Evolutionary conservation across 2,888 invertebrate genomes (phyloP).

Genomic region (Phengaris arion): DNA sequence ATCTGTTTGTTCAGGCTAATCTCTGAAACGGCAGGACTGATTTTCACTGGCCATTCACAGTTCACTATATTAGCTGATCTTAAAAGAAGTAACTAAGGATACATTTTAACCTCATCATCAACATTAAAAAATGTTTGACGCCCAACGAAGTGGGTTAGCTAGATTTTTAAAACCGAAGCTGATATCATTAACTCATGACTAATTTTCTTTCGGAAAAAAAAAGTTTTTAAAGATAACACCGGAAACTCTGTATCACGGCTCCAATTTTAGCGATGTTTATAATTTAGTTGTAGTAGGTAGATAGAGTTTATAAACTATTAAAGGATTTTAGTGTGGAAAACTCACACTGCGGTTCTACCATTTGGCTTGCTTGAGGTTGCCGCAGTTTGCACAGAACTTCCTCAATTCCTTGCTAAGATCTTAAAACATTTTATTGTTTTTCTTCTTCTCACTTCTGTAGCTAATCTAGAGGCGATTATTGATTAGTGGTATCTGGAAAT

Average conservation of each 20-base stretch:
- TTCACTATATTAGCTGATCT: too few relatives aligned
- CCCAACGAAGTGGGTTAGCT: too few relatives aligned
- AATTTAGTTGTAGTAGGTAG: background rate
- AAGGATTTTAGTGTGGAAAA: background rate
- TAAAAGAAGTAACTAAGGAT: too few relatives aligned
- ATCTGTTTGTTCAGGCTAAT: too few relatives aligned
- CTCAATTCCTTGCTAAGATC: background rate
- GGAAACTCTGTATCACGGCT: background rate
- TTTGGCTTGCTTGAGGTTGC: background rate
- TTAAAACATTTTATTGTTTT: too few relatives aligned
- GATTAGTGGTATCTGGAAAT: conserved; percentile 21
- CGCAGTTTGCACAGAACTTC: background rate
- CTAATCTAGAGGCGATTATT: background rate
- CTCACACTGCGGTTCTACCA: background rate
- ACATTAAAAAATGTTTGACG: too few relatives aligned
- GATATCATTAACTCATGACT: background rate
- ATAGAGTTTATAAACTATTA: background rate
- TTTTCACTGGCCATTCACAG: too few relatives aligned
- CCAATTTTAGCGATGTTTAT: conserved; percentile 12
- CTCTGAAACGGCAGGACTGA: too few relatives aligned
- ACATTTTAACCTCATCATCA: too few relatives aligned
- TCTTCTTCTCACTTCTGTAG: background rate
- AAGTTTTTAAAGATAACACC: conserved; percentile 1
- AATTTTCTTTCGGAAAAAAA: conserved; percentile 4
- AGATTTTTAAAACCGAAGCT: background rate